Evolutionary conservation across 2,888 invertebrate genomes (phyloP), one percentile per base, ranked within the genome.

Genomic region (Rotaria macrura): DNA sequence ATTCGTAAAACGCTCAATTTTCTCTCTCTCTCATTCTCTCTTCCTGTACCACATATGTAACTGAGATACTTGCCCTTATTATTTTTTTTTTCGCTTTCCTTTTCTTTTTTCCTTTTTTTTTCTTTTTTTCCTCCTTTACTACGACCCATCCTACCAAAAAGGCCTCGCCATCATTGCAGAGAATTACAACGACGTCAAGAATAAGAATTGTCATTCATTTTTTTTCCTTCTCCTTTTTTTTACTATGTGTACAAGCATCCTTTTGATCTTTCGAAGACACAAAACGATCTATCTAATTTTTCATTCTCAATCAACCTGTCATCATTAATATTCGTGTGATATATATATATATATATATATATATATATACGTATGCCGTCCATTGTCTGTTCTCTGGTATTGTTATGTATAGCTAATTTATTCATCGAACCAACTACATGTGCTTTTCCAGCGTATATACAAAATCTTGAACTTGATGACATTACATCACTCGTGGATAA

Each of bases 381-480:
- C 12, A 65, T 65, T 14, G 20, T 20, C 20, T 29, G 3, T 34
- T 17, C 34, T 17, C 5, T 34, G 65, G 34, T 65, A 29, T 34
- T 65, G 17, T 17, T 65, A 34, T 29, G 34, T 20, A 34, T 65
- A 65, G 17, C 34, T 4, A 34, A 34, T 65, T 65, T 65, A 20
- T 34, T 34, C 20, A 34, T 65, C 38, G 29, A 65, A 65, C 65
- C 65, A 34, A 65, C 65, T 34, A 65, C 17, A 38, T 65, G 34
- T 65, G 65, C 34, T 20, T 5, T 65, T 7, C 65, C 65, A 6
- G 17, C 34, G 17, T 38, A 43, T 43, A 12, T 79, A 43, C 79
- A 79, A 43, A 43, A 43, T 79, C n/a, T 79, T 23, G 43, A 79
- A 43, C 79, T 79, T n/a, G 79, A 79, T 43, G 79, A 79, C 43